Base-by-base conservation (phyloP, 2,888 invertebrate genomes). In the Pseudoips prasinana region DNA sequence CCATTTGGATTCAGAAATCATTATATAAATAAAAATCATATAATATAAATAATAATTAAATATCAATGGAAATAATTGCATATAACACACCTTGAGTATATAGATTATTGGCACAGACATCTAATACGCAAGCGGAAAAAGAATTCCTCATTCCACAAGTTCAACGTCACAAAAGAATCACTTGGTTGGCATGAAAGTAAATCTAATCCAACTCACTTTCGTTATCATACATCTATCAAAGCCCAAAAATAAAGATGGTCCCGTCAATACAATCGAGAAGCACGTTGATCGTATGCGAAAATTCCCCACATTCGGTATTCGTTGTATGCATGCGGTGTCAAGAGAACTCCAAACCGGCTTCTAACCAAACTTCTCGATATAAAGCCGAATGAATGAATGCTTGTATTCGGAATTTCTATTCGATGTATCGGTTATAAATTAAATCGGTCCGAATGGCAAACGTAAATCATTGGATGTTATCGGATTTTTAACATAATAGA, bases 301-400 rank as follows among this genome's bases (percentile, higher is more conserved):
- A 87, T 82, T 85, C 82, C 83, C 78, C 77, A 66, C 83, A 84
- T 83, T 77, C 72, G 64, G 79, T 72, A 87, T 86, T 76, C 82
- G 66, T 58, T 46, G 72, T 76, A 78, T 77, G 82, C 76, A 62
- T 58, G 66, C 64, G 66, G 70, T 76, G 83, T 75, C 81, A 68
- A 56, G 62, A 62, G 58, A 60, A 64, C 32, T 45, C 25, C 5
- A 31, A 48, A 58, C 54, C 39, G 50, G 58, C 60, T 52, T 33
- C 24, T 28, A 33, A 23, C 38, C 37, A 41, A 56, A 47, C 26
- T 38, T 46, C 35, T 39, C 42, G 34, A 38, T 45, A 30, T n/a
- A n/a, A n/a, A n/a, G n/a, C 30, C 25, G 43, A 37, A 39, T 41
- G 34, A 46, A 48, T 48, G 45, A 42, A 54, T 30, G 30, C 45